phyloP scores from a whole-genome alignment of 2,113 vertebrate species.

The Murina feae region DNA sequence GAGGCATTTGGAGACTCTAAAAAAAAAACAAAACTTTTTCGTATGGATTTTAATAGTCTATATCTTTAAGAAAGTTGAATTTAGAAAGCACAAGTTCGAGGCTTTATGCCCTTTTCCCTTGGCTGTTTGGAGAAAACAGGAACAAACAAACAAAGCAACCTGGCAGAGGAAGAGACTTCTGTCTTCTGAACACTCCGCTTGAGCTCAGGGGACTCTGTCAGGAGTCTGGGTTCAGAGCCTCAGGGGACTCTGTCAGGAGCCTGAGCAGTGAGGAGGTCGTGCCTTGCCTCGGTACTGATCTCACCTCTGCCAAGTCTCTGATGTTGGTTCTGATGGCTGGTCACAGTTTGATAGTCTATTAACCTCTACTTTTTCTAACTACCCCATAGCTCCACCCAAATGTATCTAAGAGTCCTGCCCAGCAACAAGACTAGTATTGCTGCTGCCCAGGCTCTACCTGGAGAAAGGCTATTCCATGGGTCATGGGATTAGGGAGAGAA shows the following conservation, averaged over 20 bases:
- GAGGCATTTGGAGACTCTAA: not conserved
- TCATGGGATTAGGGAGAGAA: not conserved
- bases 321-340: not conserved
- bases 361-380: not conserved
- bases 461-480: not conserved
- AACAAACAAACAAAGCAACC: not conserved
- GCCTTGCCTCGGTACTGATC: not conserved
- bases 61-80: not conserved
- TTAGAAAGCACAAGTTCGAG: not conserved
- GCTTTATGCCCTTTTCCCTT: not conserved
- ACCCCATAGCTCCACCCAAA: not conserved
- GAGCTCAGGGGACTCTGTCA: not conserved
- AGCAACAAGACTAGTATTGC: not conserved
- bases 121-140: not conserved
- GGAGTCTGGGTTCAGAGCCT: not conserved
- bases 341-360: not conserved
- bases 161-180: not conserved
- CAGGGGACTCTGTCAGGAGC: accelerated
- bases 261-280: not conserved
- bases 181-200: not conserved
- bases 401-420: not conserved
- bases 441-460: not conserved
- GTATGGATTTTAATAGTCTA: not conserved
- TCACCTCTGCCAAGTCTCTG: not conserved
- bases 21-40: no score